phyloP scores from a whole-genome alignment of 2,113 vertebrate genomes.

The Eurystomus gularis region DNA sequence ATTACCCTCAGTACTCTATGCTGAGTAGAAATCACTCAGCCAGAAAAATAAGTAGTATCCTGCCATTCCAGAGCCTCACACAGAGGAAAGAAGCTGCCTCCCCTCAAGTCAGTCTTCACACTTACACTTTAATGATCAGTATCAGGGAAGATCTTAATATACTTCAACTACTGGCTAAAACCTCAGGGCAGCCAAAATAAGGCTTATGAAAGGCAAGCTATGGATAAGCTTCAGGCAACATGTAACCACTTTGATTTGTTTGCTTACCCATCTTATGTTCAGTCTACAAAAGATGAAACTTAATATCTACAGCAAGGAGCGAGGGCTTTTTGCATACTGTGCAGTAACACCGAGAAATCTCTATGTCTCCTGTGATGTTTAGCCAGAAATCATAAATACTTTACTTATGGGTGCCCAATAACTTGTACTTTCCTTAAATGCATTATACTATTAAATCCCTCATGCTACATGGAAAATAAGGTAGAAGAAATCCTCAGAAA shows the following conservation, averaged over 20 bases:
- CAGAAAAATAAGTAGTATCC: background rate
- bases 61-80: background rate
- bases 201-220: background rate
- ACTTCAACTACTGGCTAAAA: background rate
- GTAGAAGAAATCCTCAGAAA: background rate
- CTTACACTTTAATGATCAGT: background rate
- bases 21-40: background rate
- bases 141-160: background rate
- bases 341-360: background rate
- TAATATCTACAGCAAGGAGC: background rate
- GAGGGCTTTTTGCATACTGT: background rate
- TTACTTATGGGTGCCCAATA: background rate
- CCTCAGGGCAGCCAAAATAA: background rate
- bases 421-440: background rate
- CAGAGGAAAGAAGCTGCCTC: background rate
- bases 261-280: background rate
- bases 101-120: background rate
- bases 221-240: background rate
- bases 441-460: background rate
- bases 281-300: background rate
- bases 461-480: background rate
- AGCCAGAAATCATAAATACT: background rate
- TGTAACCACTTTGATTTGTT: background rate
- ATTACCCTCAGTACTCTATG: background rate
- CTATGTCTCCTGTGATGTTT: background rate